Conservation (phyloP, 2,797 vertebrate genomes). For the Melopsittacus undulatus region DNA sequence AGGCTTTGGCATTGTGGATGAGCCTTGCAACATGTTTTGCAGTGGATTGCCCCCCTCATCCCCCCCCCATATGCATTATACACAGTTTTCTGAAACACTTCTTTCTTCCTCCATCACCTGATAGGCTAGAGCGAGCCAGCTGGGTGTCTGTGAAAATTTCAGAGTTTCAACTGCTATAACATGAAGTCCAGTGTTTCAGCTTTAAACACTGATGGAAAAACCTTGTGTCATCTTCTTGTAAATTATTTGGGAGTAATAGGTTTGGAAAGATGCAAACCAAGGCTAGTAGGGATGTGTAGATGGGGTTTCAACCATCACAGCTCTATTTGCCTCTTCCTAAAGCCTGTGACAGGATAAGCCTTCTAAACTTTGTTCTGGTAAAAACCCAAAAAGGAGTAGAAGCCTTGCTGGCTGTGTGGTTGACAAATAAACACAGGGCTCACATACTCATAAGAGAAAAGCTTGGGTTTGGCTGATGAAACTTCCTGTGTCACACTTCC, state of each 20-base stretch:
- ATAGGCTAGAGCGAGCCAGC: not conserved
- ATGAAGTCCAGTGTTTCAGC: not conserved
- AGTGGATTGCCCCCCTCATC: too few species aligned
- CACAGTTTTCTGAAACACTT: not conserved
- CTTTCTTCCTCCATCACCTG: not conserved
- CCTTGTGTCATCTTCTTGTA: not conserved
- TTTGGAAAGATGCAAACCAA: not conserved
- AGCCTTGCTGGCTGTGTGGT: not conserved
- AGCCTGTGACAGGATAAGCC: not conserved
- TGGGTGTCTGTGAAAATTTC: not conserved
- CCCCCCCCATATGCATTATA: not conserved
- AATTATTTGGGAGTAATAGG: not conserved
- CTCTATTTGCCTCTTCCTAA: not conserved
- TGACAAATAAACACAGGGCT: not conserved
- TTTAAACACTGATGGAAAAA: not conserved
- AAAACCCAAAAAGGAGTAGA: not conserved
- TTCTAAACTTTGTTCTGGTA: not conserved
- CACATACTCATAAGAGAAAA: not conserved
- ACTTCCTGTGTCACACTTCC: not conserved
- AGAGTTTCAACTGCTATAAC: not conserved
- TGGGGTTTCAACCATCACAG: not conserved
- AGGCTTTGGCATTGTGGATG: not conserved
- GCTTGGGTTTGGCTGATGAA: not conserved
- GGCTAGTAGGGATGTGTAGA: not conserved
- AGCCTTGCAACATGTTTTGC: not conserved